Base-by-base conservation (phyloP, 1,140 invertebrate species). In the Batillaria attramentaria region DNA sequence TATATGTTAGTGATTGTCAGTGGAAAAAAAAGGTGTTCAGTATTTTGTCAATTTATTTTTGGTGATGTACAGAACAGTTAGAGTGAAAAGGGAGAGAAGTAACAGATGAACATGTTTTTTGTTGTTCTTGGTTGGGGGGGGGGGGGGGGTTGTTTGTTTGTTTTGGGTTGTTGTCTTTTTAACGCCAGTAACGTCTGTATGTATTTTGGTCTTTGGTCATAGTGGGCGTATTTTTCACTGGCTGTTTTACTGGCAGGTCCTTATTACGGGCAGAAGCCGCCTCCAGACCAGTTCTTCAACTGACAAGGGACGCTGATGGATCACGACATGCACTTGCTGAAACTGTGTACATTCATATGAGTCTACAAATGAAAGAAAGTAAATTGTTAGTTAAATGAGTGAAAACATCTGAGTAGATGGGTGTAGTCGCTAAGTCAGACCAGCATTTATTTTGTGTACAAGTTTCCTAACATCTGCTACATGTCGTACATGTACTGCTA, bases 231-330 rank as follows among this genome's bases (percentile, higher is more conserved):
- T 72, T 46, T 43, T 28, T 33, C 10, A 1, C 62, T 69, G n/a
- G 28, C 24, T 3, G 66, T 70, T 24, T 75, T 28, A 13, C 31
- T 75, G 39, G 2, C 73, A 75, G 65, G 69, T 31, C 77, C 77
- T 16, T 72, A 79, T 31, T 79, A 46, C 50, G 70, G 70, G 3
- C 69, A 65, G 28, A 75, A 76, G 39, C 74, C 57, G 3, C 75
- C 66, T 72, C 70, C 43, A n/a, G 72, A 50, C 39, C 69, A 78
- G 62, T 65, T 72, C 50, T 78, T 50, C 54, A 33, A 54, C 57
- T 65, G 74, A 50, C 20, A 46, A n/a, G n/a, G n/a, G n/a, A n/a
- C n/a, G n/a, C n/a, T n/a, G n/a, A n/a, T n/a, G n/a, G n/a, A n/a
- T n/a, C n/a, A n/a, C n/a, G n/a, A n/a, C n/a, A n/a, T n/a, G n/a